Conservation (phyloP, 2,888 invertebrate genomes). For the Pimpla rufipes region DNA sequence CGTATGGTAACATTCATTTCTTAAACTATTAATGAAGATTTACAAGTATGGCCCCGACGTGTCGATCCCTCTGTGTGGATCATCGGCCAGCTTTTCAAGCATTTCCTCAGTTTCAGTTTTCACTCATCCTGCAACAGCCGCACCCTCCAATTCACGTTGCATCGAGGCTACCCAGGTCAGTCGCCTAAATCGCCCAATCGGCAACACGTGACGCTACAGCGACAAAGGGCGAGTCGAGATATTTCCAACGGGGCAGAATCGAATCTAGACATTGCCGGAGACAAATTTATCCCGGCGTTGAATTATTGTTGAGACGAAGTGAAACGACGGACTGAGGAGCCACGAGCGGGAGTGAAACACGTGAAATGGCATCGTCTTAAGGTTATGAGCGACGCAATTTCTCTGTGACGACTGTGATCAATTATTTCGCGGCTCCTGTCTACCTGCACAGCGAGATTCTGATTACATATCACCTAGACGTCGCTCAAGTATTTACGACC, state of each 20-base stretch:
- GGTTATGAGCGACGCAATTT: background rate
- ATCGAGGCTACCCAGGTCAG: background rate
- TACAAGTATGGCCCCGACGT: too few species aligned
- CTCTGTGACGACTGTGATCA: background rate
- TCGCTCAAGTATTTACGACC: background rate
- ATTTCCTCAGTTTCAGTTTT: constrained; percentile 12
- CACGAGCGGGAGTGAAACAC: background rate
- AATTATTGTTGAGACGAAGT: constrained; percentile 29
- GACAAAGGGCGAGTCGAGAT: background rate
- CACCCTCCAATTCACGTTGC: background rate
- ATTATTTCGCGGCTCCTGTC: constrained; percentile 20
- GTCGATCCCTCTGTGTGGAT: background rate
- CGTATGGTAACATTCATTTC: too few species aligned
- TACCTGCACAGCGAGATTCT: background rate
- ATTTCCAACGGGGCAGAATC: constrained; percentile 34
- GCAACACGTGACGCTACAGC: background rate
- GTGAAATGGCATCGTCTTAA: background rate
- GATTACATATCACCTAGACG: constrained; percentile 13
- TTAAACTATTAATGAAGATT: too few species aligned
- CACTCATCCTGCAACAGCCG: too few species aligned
- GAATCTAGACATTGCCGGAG: constrained; percentile 56
- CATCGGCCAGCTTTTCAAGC: background rate
- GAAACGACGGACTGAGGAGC: background rate
- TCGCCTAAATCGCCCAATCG: background rate
- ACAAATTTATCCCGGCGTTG: constrained; percentile 48